These are phyloP conservation scores for Thunnus maccoyii DNA, from an alignment of 2,113 vertebrate genomes.

Conservation along the genomic window DNA sequence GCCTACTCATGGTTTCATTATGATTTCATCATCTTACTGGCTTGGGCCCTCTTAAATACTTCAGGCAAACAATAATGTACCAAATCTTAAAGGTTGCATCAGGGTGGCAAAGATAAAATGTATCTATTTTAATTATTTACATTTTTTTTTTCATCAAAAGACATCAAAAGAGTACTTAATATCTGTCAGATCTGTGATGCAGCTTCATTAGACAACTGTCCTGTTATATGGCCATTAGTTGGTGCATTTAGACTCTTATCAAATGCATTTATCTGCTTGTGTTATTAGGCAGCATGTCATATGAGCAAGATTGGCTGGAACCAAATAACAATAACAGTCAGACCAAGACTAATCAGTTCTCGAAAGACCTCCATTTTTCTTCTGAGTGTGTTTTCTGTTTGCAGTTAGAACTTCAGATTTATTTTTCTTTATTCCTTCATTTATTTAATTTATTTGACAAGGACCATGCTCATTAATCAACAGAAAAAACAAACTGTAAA, in stretches of 20 bases:
- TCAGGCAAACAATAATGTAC: not conserved
- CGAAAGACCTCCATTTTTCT: not conserved
- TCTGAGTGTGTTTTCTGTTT: not conserved
- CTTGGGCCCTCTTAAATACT: not conserved
- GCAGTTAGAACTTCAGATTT: not conserved
- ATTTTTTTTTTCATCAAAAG: too few species aligned
- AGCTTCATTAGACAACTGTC: not conserved
- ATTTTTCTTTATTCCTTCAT: too few species aligned
- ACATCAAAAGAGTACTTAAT: too few species aligned
- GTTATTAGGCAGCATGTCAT: not conserved
- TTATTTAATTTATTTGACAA: too few species aligned
- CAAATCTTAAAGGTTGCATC: not conserved
- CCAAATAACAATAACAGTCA: constrained; percentile 9
- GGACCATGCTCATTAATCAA: too few species aligned
- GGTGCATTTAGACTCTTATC: not conserved
- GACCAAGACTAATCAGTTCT: not conserved
- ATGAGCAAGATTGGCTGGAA: constrained; percentile 19
- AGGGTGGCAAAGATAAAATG: not conserved
- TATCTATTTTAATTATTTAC: too few species aligned
- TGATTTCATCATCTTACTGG: not conserved
- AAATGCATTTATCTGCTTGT: constrained; percentile 8
- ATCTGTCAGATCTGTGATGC: too few species aligned
- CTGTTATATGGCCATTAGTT: not conserved
- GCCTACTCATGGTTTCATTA: not conserved
- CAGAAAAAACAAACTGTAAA: too few species aligned